Base-by-base conservation (phyloP, 1,140 invertebrate species). In the Hycleus phaleratus region DNA sequence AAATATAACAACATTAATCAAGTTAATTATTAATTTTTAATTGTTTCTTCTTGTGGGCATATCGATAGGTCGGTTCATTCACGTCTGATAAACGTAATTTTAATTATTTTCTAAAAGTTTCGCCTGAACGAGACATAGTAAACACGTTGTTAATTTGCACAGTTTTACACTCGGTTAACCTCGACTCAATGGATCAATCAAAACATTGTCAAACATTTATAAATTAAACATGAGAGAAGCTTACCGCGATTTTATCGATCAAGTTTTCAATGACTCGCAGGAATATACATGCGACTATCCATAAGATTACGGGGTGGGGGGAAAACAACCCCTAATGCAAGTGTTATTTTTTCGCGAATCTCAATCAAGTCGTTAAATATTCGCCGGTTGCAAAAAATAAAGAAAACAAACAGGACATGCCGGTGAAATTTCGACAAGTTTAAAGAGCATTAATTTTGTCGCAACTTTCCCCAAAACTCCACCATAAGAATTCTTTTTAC, bases 61-160 rank as follows among this genome's bases (percentile, higher is more conserved):
- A 18, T 18, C 11, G 49, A 53, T 26, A 18, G 12, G 59, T 63
- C 58, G 54, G 58, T 49, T 60, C 61, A 53, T 53, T 53, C 61
- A 63, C 52, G 59, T 57, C 58, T 51, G 46, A 24, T 45, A 32
- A 38, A 48, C 40, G 26, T 55, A 56, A 53, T 53, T 53, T 53
- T 53, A 53, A 53, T 53, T 53, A 53, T 53, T 53, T 53, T 24
- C 51, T 7, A 32, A 53, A 53, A 45, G 40, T 54, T 58, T 12
- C 56, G 56, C 56, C 56, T 46, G 56, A 48, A 58, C 44, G 56
- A 51, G 46, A 46, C 46, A 38, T 54, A 47, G 61, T 57, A 60
- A 60, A 63, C 61, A 63, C 46, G 56, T 54, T 60, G 58, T 63
- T 60, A 63, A 63, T 63, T 56, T 63, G 52, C 61, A 32, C 32